Percentiles rank a stretch among this genome's conserved stretches.
Conservation (phyloP, 2,888 invertebrate genomes). For the Platycnemis pennipes region DNA sequence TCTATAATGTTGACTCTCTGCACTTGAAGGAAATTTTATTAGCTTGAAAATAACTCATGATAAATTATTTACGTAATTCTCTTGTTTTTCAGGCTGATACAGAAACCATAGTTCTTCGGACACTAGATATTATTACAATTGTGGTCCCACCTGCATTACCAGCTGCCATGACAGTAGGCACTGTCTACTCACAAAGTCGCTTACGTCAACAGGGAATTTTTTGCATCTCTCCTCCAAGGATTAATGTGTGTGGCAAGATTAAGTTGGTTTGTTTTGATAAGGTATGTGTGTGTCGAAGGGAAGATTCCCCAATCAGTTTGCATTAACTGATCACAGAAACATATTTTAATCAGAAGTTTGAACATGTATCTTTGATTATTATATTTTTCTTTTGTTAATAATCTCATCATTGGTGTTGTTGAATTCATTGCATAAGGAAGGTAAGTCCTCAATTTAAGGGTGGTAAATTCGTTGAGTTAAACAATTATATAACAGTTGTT, state of each 20-base stretch:
- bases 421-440: too few species aligned
- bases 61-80: neutral
- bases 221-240: constrained; percentile 89
- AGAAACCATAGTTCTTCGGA: constrained; percentile 86
- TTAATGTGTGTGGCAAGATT: constrained; percentile 89
- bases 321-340: too few species aligned
- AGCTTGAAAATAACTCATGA: too few species aligned
- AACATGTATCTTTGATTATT: too few species aligned
- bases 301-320: too few species aligned
- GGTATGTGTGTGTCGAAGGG: too few species aligned
- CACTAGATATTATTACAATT: constrained; percentile 94
- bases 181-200: constrained; percentile 88
- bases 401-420: too few species aligned
- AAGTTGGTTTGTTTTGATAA: constrained; percentile 95
- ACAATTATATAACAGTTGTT: too few species aligned
- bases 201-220: constrained; percentile 86
- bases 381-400: too few species aligned
- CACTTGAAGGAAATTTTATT: neutral
- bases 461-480: too few species aligned
- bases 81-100: constrained; percentile 79
- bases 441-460: too few species aligned
- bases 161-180: constrained; percentile 92
- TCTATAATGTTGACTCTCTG: neutral
- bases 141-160: constrained; percentile 96
- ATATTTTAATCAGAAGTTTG: too few species aligned